phyloP scores from a whole-genome alignment of 2,888 invertebrate species.

The Aphidoletes aphidimyza region DNA sequence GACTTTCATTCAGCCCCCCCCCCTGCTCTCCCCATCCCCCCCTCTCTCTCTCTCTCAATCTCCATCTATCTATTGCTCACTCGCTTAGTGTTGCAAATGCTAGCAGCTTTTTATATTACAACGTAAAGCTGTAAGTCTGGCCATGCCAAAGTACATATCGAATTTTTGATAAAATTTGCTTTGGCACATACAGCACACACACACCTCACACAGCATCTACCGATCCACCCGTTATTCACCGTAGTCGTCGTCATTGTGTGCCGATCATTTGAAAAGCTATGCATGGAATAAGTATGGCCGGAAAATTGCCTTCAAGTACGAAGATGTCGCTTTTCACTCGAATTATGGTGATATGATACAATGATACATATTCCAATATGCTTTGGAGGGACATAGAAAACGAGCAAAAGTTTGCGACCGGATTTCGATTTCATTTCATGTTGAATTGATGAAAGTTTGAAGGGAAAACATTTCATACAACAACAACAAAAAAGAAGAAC shows the following conservation, averaged over 20 bases:
- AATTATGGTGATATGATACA: background rate
- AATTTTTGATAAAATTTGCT: constrained; percentile 22
- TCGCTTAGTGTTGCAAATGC: too few species aligned
- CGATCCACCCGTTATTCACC: background rate
- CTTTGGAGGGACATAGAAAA: background rate
- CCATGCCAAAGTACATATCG: background rate
- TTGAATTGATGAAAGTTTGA: background rate
- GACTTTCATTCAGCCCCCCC: background rate
- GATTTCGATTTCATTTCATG: constrained; percentile 27
- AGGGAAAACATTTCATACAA: background rate
- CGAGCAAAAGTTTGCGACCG: background rate
- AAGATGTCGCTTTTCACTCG: background rate
- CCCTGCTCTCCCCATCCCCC: constrained; percentile 13
- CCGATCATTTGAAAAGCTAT: background rate
- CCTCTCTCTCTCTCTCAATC: too few species aligned
- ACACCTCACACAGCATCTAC: background rate
- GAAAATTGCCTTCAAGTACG: background rate
- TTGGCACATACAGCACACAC: background rate
- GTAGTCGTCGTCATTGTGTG: background rate
- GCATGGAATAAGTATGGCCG: background rate
- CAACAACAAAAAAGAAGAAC: too few species aligned
- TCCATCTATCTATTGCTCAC: too few species aligned
- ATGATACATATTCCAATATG: background rate
- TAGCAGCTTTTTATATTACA: constrained; percentile 10
- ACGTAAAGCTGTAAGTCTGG: background rate